phyloP scores from a whole-genome alignment of 1,140 invertebrate species.

The Sycophaga agraensis region DNA sequence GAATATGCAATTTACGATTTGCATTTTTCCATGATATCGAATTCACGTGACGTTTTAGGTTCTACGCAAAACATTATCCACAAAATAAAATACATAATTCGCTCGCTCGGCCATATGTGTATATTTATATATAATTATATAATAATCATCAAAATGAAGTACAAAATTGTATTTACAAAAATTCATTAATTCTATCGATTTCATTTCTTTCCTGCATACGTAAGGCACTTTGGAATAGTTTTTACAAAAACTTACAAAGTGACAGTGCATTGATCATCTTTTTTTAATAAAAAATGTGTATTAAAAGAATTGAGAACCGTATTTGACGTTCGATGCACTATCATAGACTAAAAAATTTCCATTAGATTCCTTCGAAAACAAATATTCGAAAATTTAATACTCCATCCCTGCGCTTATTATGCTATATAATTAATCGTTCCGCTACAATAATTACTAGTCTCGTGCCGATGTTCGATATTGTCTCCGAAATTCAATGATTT shows the following conservation, averaged over 20 bases:
- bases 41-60: conserved; percentile 18
- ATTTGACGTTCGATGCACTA: conserved; percentile 22
- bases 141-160: conserved; percentile 41
- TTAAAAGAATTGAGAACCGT: conserved; percentile 14
- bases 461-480: conserved; percentile 51
- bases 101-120: conserved; percentile 14
- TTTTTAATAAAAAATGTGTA: conserved; percentile 20
- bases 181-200: conserved; percentile 33
- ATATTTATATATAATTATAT: conserved; percentile 1
- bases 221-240: conserved; percentile 56
- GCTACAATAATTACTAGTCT: conserved; percentile 54
- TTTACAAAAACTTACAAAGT: conserved; percentile 38
- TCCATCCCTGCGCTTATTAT: conserved; percentile 38
- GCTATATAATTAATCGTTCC: conserved; percentile 57
- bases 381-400: conserved; percentile 20
- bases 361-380: conserved; percentile 17
- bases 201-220: conserved; percentile 35
- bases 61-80: conserved; percentile 28
- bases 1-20: conserved; percentile 22
- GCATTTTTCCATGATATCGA: conserved; percentile 15
- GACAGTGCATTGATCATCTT: conserved; percentile 23
- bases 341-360: conserved; percentile 10
- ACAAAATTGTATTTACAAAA: conserved; percentile 53
- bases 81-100: conserved; percentile 42
- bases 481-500: conserved; percentile 57